Evolutionary conservation across 2,797 vertebrate species (phyloP).

Genomic region (Bradypodion ventrale): DNA sequence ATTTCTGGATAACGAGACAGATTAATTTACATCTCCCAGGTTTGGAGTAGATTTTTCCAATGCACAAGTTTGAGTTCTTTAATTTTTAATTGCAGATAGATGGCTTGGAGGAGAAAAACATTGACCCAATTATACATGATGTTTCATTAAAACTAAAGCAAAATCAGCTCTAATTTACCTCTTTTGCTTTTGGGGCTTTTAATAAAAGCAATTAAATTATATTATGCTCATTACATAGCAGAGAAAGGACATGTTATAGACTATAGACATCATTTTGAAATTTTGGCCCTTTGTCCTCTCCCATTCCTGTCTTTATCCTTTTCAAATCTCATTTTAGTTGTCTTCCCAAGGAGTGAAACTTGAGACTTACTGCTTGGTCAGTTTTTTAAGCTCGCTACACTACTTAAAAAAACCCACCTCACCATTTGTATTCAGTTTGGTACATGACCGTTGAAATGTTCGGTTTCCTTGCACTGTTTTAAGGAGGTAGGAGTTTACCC

Average conservation of each 20-base stretch:
- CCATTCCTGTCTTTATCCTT: too few relatives aligned
- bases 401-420: neutral
- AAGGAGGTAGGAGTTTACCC: neutral
- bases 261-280: constrained; percentile 16
- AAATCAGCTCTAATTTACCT: constrained; percentile 24
- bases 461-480: neutral
- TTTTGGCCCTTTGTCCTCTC: neutral
- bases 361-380: neutral
- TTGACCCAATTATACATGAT: constrained; percentile 53
- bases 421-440: neutral
- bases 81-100: constrained; percentile 55
- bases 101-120: constrained; percentile 34
- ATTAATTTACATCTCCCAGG: constrained; percentile 51
- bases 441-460: neutral
- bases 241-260: neutral
- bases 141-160: constrained; percentile 42
- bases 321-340: neutral
- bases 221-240: constrained; percentile 32
- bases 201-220: constrained; percentile 37
- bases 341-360: neutral
- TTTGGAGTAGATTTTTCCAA: constrained; percentile 35
- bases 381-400: neutral
- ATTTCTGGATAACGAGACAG: constrained; percentile 41
- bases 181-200: constrained; percentile 26
- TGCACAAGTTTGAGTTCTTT: constrained; percentile 29